Evolutionary conservation across 2,888 invertebrate species (phyloP).

Genomic region (Drosophila paucipuncta): DNA sequence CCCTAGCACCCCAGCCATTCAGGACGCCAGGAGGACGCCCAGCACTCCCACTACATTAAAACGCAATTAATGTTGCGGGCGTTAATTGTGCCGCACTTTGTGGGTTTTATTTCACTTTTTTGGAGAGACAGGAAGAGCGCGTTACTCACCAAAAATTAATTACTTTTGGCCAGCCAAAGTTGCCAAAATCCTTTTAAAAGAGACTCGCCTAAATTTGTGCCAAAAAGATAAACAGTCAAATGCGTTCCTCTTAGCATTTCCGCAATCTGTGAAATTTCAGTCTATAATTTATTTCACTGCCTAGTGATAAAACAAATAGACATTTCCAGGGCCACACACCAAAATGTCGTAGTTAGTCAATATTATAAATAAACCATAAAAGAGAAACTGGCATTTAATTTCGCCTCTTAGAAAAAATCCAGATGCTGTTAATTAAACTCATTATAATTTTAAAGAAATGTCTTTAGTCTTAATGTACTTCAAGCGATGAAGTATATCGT

Average conservation of each 20-base stretch:
- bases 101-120: slow-evolving; percentile 11
- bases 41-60: slow-evolving; percentile 50
- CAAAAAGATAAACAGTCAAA: background rate
- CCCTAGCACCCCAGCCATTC: background rate
- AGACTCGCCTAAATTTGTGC: background rate
- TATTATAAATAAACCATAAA: background rate
- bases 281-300: background rate
- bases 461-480: background rate
- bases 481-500: background rate
- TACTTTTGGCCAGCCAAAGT: slow-evolving; percentile 50
- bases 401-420: background rate
- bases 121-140: background rate
- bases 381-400: background rate
- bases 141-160: slow-evolving; percentile 63
- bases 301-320: background rate
- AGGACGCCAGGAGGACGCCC: background rate
- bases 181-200: slow-evolving; percentile 50
- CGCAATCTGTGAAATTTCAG: background rate
- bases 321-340: background rate
- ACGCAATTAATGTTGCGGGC: slow-evolving; percentile 73
- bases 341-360: background rate
- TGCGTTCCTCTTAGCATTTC: slow-evolving; percentile 18
- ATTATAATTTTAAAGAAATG: background rate
- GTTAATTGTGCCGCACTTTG: slow-evolving; percentile 61
- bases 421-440: background rate